Evolutionary conservation across 2,113 vertebrate genomes (phyloP).

Genomic region (Leiothrix lutea): DNA sequence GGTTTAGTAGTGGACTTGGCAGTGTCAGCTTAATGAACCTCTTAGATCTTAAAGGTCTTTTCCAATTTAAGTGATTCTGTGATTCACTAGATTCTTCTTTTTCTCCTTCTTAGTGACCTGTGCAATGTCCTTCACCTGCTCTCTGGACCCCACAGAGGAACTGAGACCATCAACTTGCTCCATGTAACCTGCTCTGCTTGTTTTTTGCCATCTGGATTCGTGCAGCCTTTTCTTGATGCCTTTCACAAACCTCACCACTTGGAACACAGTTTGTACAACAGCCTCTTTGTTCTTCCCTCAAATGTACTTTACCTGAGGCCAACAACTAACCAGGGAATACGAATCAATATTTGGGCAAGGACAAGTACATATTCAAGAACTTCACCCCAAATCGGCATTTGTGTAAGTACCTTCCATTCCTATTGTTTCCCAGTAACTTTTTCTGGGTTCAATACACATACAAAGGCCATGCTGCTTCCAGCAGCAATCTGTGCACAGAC

Average conservation of each 20-base stretch:
- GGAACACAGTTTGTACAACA: rapidly evolving
- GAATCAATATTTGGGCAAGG: not conserved
- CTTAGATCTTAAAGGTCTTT: not conserved
- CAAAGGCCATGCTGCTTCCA: not conserved
- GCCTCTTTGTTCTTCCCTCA: not conserved
- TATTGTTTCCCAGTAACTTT: not conserved
- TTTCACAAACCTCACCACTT: not conserved
- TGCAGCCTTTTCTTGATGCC: not conserved
- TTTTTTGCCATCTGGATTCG: not conserved
- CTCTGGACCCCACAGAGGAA: not conserved
- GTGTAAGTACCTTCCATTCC: not conserved
- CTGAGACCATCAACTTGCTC: not conserved
- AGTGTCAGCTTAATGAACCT: not conserved
- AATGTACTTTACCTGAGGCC: rapidly evolving
- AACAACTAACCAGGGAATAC: not conserved
- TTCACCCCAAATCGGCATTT: not conserved
- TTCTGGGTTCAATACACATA: not conserved
- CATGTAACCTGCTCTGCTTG: not conserved
- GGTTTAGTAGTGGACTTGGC: not conserved
- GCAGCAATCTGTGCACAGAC: not conserved
- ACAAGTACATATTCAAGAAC: not conserved
- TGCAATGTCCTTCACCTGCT: not conserved
- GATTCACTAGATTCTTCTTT: not conserved
- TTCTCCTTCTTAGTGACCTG: not conserved
- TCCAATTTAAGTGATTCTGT: not conserved